A percentile compares a stretch with the other conserved stretches of the same genome.
These are phyloP conservation scores for Labeo catla DNA, from an alignment of 2,113 vertebrate genomes.

Conservation along the genomic window DNA sequence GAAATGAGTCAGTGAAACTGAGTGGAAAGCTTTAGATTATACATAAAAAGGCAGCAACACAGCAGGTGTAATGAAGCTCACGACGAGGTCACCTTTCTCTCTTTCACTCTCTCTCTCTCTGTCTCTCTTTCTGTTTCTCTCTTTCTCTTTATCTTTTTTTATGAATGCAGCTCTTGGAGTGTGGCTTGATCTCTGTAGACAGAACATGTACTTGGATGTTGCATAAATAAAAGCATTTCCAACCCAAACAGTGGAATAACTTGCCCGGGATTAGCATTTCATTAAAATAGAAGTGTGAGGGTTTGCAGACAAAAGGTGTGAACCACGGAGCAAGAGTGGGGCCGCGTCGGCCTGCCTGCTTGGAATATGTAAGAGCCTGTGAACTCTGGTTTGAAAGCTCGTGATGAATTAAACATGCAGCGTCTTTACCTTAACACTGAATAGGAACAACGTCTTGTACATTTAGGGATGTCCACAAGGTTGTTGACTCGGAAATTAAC, in stretches of 20 bases:
- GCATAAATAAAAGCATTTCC: constrained; percentile 75
- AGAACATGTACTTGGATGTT: constrained; percentile 65
- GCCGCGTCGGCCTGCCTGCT: constrained; percentile 32
- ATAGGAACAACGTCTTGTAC: constrained; percentile 20
- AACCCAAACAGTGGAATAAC: constrained; percentile 66
- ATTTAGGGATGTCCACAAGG: background rate
- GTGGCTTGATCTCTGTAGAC: constrained; percentile 66
- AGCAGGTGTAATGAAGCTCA: constrained; percentile 59
- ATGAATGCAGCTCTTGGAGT: constrained; percentile 62
- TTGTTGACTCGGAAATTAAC: constrained; percentile 25
- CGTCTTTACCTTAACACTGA: constrained; percentile 24
- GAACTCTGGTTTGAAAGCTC: constrained; percentile 21
- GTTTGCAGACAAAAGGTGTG: constrained; percentile 63
- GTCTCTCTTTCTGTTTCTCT: constrained; percentile 55
- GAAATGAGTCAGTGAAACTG: constrained; percentile 21
- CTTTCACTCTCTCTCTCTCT: constrained; percentile 44
- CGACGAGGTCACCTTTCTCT: constrained; percentile 72
- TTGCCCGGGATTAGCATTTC: constrained; percentile 73
- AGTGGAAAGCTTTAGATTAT: constrained; percentile 53
- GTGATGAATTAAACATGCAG: constrained; percentile 52
- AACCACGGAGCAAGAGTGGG: constrained; percentile 51
- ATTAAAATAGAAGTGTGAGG: constrained; percentile 61
- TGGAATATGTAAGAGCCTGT: constrained; percentile 55
- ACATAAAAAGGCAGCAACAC: constrained; percentile 50
- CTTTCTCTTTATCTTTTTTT: constrained; percentile 51